These are phyloP conservation scores for silkworm (Bombyx mori) DNA, from an alignment of 1,140 invertebrate genomes.

Conservation along the genomic window DNA sequence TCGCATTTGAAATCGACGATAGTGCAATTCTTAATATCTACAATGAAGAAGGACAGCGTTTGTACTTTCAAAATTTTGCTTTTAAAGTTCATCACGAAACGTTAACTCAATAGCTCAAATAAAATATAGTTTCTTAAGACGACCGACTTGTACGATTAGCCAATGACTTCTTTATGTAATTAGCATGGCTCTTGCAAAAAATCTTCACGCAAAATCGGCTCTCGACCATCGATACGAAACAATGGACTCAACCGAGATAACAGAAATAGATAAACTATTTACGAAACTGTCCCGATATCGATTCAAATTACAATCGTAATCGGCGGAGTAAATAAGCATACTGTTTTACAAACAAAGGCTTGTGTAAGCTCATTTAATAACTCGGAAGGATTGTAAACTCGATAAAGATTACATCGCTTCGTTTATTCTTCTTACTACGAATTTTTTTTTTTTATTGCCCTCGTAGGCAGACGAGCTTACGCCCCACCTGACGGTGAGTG, in stretches of 20 bases:
- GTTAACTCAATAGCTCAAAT: too few species aligned
- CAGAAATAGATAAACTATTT: constrained; percentile 4
- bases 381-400: constrained; percentile 18
- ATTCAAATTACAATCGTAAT: constrained; percentile 19
- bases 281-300: constrained; percentile 11
- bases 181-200: constrained; percentile 17
- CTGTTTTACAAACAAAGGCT: constrained; percentile 20
- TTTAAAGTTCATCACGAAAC: too few species aligned
- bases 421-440: constrained; percentile 8
- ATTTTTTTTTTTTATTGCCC: too few species aligned
- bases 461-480: too few species aligned
- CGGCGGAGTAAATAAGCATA: constrained; percentile 9
- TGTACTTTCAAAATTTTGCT: too few species aligned
- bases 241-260: constrained; percentile 2
- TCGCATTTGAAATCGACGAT: neutral
- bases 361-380: constrained; percentile 19
- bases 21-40: neutral
- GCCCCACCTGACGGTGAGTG: too few species aligned
- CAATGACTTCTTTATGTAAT: constrained; percentile 13
- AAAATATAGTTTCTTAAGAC: constrained; percentile 11
- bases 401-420: constrained; percentile 14
- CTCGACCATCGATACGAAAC: neutral
- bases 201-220: constrained; percentile 12
- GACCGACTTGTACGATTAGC: constrained; percentile 11
- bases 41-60: neutral